Evolutionary conservation across 1,140 invertebrate genomes (phyloP).

Genomic region (Neelides sp.): DNA sequence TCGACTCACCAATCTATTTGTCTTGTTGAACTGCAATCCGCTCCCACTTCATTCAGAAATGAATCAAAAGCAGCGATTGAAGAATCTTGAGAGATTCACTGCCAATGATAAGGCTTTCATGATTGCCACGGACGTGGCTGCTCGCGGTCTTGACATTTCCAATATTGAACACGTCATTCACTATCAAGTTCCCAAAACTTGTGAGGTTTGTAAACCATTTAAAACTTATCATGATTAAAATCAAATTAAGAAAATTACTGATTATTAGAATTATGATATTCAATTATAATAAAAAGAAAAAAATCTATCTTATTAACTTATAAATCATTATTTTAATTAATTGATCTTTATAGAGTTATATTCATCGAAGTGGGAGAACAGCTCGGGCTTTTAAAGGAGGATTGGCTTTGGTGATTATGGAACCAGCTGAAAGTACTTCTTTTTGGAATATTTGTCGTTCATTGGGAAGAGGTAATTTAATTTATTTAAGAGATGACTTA

Average conservation of each 20-base stretch:
- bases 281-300: neutral
- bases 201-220: constrained; percentile 49
- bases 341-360: constrained; percentile 70
- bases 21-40: constrained; percentile 60
- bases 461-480: constrained; percentile 58
- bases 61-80: constrained; percentile 85
- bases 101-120: constrained; percentile 59
- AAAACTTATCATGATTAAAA: neutral
- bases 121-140: constrained; percentile 95
- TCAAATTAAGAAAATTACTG: neutral
- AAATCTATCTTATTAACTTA: constrained; percentile 7
- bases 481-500: constrained; percentile 2
- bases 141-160: constrained; percentile 89
- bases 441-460: constrained; percentile 73
- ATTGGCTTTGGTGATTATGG: constrained; percentile 80
- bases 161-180: constrained; percentile 90
- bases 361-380: constrained; percentile 91
- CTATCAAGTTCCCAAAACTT: constrained; percentile 89
- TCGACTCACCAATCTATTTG: constrained; percentile 67
- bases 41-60: constrained; percentile 85
- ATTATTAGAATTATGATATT: neutral
- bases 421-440: constrained; percentile 64
- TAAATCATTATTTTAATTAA: constrained; percentile 11
- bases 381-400: constrained; percentile 78
- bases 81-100: constrained; percentile 87